Conservation (phyloP, 2,113 vertebrate species). For the Paracanthobrama guichenoti region DNA sequence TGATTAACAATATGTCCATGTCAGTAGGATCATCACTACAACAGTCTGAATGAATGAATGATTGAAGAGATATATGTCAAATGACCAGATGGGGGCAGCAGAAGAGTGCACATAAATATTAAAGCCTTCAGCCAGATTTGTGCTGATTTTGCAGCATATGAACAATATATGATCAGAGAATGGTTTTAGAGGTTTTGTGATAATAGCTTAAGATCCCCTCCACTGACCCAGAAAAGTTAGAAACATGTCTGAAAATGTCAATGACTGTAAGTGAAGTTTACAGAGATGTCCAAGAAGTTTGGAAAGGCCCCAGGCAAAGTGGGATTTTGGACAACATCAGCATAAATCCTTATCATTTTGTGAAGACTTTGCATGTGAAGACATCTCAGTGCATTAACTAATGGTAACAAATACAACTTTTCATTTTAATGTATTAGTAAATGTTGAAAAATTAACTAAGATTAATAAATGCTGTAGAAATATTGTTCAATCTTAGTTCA, state of each 20-base stretch:
- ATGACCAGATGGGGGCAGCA: conserved; percentile 48
- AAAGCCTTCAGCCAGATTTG: neutral
- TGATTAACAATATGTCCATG: too few relatives aligned
- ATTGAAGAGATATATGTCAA: neutral
- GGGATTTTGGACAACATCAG: neutral
- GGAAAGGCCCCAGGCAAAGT: neutral
- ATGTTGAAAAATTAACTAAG: too few relatives aligned
- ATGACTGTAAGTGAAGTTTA: too few relatives aligned
- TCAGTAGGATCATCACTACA: neutral
- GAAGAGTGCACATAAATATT: conserved; percentile 24
- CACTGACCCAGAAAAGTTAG: neutral
- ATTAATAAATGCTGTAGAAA: too few relatives aligned
- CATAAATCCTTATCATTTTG: neutral
- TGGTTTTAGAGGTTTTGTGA: neutral
- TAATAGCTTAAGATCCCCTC: neutral
- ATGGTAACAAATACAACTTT: too few relatives aligned
- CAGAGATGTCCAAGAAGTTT: neutral
- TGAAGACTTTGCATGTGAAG: neutral
- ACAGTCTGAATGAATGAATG: neutral
- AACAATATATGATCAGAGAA: neutral
- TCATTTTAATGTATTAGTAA: too few relatives aligned
- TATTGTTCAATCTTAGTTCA: too few relatives aligned
- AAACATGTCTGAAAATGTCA: neutral
- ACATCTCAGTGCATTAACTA: too few relatives aligned
- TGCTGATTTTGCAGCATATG: neutral